Evolutionary conservation across 2,888 invertebrate species (phyloP).

Genomic region (Micropterix aruncella): DNA sequence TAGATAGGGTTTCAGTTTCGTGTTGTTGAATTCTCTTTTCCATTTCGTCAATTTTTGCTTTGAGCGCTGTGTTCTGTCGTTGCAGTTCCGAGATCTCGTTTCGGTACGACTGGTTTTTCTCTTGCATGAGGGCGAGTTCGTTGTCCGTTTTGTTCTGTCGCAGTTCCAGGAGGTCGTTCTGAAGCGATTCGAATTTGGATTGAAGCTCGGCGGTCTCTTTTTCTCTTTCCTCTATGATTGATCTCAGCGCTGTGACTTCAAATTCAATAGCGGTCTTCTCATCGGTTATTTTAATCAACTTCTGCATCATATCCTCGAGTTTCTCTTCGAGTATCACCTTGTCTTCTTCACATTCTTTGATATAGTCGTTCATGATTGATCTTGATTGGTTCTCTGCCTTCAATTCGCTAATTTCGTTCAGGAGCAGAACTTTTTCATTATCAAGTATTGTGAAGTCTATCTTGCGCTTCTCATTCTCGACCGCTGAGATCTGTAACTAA

Average conservation of each 20-base stretch:
- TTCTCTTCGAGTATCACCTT: constrained; percentile 22
- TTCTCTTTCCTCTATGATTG: constrained; percentile 12
- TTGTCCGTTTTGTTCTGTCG: not conserved
- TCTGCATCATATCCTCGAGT: constrained; percentile 18
- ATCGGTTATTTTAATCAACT: not conserved
- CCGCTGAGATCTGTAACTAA: constrained; percentile 22
- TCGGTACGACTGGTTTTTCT: not conserved
- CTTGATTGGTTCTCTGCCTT: constrained; percentile 22
- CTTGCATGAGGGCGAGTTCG: not conserved
- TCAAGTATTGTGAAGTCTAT: constrained; percentile 37
- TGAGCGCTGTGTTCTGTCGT: constrained; percentile 9
- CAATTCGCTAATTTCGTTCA: constrained; percentile 29
- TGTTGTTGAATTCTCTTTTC: no score
- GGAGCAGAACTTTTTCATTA: constrained; percentile 35
- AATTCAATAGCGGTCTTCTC: constrained; percentile 20
- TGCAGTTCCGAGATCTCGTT: constrained; percentile 12
- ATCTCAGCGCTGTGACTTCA: constrained; percentile 9
- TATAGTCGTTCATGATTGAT: constrained; percentile 13
- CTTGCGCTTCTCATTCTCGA: constrained; percentile 32
- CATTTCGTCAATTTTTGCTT: no score
- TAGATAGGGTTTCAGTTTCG: no score
- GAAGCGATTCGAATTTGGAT: constrained; percentile 17
- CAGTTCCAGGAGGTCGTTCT: constrained; percentile 12
- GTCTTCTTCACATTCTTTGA: constrained; percentile 19
- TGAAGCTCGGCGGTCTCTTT: constrained; percentile 17